Conservation (phyloP, 2,888 invertebrate species). For the Leptinotarsa juncta region DNA sequence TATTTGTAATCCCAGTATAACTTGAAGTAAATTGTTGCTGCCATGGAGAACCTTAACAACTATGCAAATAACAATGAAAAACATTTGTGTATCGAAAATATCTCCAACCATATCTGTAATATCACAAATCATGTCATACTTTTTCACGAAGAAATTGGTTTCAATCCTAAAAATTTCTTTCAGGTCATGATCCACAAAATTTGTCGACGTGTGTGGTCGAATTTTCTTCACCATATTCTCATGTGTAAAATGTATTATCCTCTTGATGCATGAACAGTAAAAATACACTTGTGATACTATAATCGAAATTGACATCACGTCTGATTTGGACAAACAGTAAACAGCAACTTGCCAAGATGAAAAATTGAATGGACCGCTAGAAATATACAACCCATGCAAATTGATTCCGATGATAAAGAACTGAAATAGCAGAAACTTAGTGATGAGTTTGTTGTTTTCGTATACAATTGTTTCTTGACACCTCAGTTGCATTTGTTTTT, state of each 20-base stretch:
- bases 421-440: slow-evolving; percentile 7
- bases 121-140: slow-evolving; percentile 42
- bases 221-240: slow-evolving; percentile 24
- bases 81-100: slow-evolving; percentile 50
- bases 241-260: slow-evolving; percentile 25
- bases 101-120: slow-evolving; percentile 34
- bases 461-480: slow-evolving; percentile 25
- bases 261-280: slow-evolving; percentile 26
- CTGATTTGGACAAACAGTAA: not conserved
- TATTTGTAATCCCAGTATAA: not conserved
- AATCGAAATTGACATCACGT: slow-evolving; percentile 21
- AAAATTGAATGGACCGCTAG: not conserved
- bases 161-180: slow-evolving; percentile 1
- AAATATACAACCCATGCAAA: not conserved
- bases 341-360: not conserved
- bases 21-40: not conserved
- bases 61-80: slow-evolving; percentile 30
- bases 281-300: slow-evolving; percentile 35
- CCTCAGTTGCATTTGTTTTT: slow-evolving; percentile 29
- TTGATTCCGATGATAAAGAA: not conserved
- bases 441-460: slow-evolving; percentile 3
- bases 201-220: no score
- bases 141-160: slow-evolving; percentile 35
- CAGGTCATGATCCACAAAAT: not conserved
- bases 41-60: slow-evolving; percentile 18